These are phyloP conservation scores for Lycaena phlaeas DNA, from an alignment of 2,888 invertebrate species.

Conservation along the genomic window DNA sequence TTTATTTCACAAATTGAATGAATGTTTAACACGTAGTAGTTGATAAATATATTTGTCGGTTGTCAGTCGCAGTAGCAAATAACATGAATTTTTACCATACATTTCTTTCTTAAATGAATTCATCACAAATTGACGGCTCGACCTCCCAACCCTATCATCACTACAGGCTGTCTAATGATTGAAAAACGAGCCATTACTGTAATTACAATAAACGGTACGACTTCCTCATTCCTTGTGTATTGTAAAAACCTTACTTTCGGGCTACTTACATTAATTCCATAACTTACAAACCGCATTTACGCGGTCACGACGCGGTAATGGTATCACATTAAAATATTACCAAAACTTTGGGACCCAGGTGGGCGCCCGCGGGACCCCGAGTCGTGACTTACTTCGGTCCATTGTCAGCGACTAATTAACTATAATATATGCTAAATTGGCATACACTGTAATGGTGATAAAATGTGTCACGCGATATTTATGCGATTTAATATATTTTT, in stretches of 20 bases:
- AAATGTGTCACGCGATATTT: constrained; percentile 23
- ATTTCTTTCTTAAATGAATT: too few relatives aligned
- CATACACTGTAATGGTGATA: constrained; percentile 41
- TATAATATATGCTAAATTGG: constrained; percentile 41
- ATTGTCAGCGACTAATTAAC: constrained; percentile 37
- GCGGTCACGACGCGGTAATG: constrained; percentile 35
- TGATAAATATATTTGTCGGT: too few relatives aligned
- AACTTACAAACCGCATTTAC: constrained; percentile 7
- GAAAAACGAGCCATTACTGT: too few relatives aligned
- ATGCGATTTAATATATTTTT: too few relatives aligned
- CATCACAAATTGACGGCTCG: too few relatives aligned
- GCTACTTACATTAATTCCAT: constrained; percentile 25
- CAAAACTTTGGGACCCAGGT: constrained; percentile 56
- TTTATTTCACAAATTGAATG: too few relatives aligned
- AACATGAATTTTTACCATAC: too few relatives aligned
- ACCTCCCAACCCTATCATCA: too few relatives aligned
- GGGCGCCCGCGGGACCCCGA: constrained; percentile 46
- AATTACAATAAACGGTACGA: neutral
- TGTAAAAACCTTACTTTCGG: neutral
- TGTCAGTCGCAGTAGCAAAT: too few relatives aligned
- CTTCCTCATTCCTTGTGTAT: constrained; percentile 1
- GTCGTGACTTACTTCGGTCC: constrained; percentile 62
- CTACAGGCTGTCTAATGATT: too few relatives aligned
- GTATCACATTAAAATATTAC: constrained; percentile 39
- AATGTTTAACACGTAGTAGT: too few relatives aligned